Evolutionary conservation across 2,113 vertebrate genomes (phyloP).

Genomic region (Hippolais icterina): DNA sequence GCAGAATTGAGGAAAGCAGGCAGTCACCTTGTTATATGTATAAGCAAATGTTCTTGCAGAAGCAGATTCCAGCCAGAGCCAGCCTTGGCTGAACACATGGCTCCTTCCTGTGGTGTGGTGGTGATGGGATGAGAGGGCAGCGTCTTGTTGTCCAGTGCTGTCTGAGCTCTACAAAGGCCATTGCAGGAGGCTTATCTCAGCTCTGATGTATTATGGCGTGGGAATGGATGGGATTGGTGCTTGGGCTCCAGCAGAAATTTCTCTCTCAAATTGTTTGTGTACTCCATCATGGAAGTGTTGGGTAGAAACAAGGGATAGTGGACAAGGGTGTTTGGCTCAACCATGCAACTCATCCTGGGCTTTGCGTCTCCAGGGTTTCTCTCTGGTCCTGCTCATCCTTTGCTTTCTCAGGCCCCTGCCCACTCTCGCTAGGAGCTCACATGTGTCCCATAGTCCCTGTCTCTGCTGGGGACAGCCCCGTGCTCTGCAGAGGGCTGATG

Average conservation of each 20-base stretch:
- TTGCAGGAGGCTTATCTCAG: not conserved
- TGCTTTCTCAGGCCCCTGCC: not conserved
- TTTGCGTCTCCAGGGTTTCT: not conserved
- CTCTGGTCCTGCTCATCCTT: not conserved
- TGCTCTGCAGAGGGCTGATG: not conserved
- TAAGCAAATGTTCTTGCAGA: not conserved
- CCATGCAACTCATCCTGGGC: not conserved
- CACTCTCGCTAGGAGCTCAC: rapidly evolving
- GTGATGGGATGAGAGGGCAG: not conserved
- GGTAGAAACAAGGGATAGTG: not conserved
- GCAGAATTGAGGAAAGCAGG: not conserved
- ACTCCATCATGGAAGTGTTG: not conserved
- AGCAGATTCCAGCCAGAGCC: not conserved
- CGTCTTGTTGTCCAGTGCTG: not conserved
- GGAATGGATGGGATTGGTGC: not conserved
- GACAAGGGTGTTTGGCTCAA: not conserved
- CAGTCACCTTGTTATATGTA: not conserved
- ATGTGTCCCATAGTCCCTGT: rapidly evolving
- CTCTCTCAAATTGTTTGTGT: not conserved
- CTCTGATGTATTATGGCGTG: not conserved
- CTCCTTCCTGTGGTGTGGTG: not conserved
- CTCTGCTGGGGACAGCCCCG: rapidly evolving
- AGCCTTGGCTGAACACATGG: not conserved
- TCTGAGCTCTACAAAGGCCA: not conserved
- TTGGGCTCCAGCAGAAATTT: not conserved